Evolutionary conservation across 1,140 invertebrate genomes (phyloP).

Genomic region (Drosophila pandora): DNA sequence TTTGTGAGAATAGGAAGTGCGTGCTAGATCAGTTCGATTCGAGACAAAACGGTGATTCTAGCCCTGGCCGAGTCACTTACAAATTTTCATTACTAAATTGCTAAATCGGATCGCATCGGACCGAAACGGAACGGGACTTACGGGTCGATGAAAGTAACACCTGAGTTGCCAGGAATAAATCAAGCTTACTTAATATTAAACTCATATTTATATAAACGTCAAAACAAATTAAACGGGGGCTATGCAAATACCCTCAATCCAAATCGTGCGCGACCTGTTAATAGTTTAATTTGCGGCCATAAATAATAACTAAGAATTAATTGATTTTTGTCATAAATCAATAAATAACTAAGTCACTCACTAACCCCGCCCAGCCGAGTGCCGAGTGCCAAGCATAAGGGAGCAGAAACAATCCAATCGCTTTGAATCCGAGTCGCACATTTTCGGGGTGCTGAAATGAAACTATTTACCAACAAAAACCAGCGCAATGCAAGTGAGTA

Average conservation of each 20-base stretch:
- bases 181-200: background rate
- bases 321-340: constrained; percentile 68
- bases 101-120: constrained; percentile 8
- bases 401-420: constrained; percentile 10
- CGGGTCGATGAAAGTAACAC: background rate
- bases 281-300: constrained; percentile 56
- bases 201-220: constrained; percentile 16
- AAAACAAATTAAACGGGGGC: constrained; percentile 38
- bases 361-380: constrained; percentile 20
- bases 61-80: constrained; percentile 3
- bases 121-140: constrained; percentile 16
- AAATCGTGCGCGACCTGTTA: constrained; percentile 39
- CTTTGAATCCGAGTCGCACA: constrained; percentile 14
- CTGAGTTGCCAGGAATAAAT: constrained; percentile 1
- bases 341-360: constrained; percentile 42
- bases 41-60: constrained; percentile 38
- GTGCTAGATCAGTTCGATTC: constrained; percentile 67
- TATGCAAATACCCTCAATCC: constrained; percentile 45
- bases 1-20: constrained; percentile 81
- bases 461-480: constrained; percentile 69
- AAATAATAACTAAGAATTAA: constrained; percentile 53
- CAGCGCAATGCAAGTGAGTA: constrained; percentile 80
- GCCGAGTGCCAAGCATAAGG: background rate
- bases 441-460: constrained; percentile 55
- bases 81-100: background rate